These are phyloP conservation scores for Papilio gigon DNA, from an alignment of 2,888 invertebrate species.

Conservation along the genomic window DNA sequence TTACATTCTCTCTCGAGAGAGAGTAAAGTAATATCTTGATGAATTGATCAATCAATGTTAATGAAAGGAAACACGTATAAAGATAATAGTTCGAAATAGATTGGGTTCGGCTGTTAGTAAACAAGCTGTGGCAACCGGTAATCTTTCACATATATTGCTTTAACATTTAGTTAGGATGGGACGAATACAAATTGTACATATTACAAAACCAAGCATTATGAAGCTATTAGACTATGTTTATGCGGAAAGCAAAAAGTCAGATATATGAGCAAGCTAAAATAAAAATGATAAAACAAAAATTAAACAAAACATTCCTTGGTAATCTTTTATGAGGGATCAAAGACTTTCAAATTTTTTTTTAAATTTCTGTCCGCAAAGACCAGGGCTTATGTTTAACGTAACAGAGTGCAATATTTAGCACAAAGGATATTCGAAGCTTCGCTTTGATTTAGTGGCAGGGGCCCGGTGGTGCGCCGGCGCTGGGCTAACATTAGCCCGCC, in stretches of 20 bases:
- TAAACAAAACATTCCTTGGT: no score
- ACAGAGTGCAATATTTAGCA: constrained; percentile 45
- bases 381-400: constrained; percentile 29
- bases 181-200: no score
- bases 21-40: no score
- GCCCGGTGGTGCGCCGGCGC: constrained; percentile 60
- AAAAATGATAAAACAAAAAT: no score
- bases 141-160: background rate
- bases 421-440: constrained; percentile 54
- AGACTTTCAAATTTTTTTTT: no score
- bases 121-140: background rate
- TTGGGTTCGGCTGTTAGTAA: background rate
- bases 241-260: no score
- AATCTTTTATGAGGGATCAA: no score
- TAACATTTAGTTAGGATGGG: no score
- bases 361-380: background rate
- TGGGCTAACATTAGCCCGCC: constrained; percentile 76
- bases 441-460: constrained; percentile 60
- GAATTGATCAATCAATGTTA: background rate
- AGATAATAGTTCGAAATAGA: background rate
- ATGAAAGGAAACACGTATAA: background rate
- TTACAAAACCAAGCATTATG: no score
- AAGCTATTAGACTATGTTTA: no score
- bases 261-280: no score
- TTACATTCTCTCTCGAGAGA: background rate